Evolutionary conservation across 2,797 vertebrate genomes (phyloP), one percentile per base, ranked within the genome.

Genomic region (Etheostoma nigrum): DNA sequence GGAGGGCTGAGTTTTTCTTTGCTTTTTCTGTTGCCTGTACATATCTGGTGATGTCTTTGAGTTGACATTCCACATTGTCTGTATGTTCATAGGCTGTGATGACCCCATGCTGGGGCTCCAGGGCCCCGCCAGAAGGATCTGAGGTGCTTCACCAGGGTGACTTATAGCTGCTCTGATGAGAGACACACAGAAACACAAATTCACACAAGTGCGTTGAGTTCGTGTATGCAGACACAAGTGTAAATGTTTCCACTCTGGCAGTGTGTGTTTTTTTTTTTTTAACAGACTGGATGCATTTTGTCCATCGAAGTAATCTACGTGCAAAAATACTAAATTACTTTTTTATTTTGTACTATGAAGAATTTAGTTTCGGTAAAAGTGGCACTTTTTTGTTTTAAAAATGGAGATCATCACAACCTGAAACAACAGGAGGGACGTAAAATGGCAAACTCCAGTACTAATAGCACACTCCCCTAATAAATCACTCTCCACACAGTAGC

Each of bases 141-240:
- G 81, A 89, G 90, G 92, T 92, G 90, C 82, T 87, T 91, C 88
- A 86, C 83, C 83, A 90, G 84, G 83, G 90, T 92, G 91, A 94
- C 91, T 93, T 93, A 92, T 78, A 84, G 83, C 83, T 67, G 84
- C 69, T 81, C 72, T 70, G 87, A 88, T 75, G 69, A 87, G 60
- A 87, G 72, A 74, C 19, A 30, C 16, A 67, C 33, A 51, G 51
- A 57, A 72, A 67, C n/a, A 40, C 16, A 40, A 40, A 40, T 8
- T 40, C 40, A 30, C 30, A 27, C 27, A 30, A 30, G 30, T 30
- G 30, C 30, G 27, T 30, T 10, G 11, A 10, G 40, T 19, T 25
- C 49, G 44, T 58, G 11, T n/a, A 21, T 9, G 4, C 30, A 66
- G 0, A 63, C 70, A 23, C 5, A 66, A 40, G 19, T 27, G 53